Conservation (phyloP, 2,888 invertebrate genomes). For the Trichacis sp. region DNA sequence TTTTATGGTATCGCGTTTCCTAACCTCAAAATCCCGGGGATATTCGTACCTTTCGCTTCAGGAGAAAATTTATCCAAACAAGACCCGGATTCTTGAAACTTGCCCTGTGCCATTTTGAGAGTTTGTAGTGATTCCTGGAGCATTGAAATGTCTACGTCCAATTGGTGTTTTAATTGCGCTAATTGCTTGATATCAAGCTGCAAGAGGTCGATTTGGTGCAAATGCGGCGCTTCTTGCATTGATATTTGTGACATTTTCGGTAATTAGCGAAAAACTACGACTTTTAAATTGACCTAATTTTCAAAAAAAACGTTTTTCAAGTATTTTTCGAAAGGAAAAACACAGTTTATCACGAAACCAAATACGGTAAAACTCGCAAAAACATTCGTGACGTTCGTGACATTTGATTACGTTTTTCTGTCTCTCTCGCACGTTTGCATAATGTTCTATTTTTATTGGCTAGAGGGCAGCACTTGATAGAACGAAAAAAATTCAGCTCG, state of each 20-base stretch:
- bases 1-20: slow-evolving; percentile 12
- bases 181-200: slow-evolving; percentile 85
- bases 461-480: too few relatives aligned
- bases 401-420: not conserved
- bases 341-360: slow-evolving; percentile 7
- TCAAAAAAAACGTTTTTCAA: not conserved
- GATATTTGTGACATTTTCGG: slow-evolving; percentile 72
- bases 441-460: too few relatives aligned
- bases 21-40: slow-evolving; percentile 43
- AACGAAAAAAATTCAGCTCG: too few relatives aligned
- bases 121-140: slow-evolving; percentile 92
- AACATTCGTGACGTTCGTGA: not conserved
- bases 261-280: not conserved
- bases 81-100: slow-evolving; percentile 90
- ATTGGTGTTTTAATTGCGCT: slow-evolving; percentile 85
- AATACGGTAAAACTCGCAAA: slow-evolving; percentile 15
- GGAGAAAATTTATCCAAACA: slow-evolving; percentile 84
- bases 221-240: slow-evolving; percentile 74
- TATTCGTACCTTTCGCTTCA: slow-evolving; percentile 74
- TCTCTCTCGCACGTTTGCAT: slow-evolving; percentile 3
- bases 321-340: not conserved
- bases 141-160: slow-evolving; percentile 90
- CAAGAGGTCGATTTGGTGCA: slow-evolving; percentile 84
- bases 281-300: not conserved
- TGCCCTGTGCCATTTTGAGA: slow-evolving; percentile 89